These are phyloP conservation scores for Carduelis carduelis DNA, from an alignment of 2,797 vertebrate genomes.

Conservation along the genomic window DNA sequence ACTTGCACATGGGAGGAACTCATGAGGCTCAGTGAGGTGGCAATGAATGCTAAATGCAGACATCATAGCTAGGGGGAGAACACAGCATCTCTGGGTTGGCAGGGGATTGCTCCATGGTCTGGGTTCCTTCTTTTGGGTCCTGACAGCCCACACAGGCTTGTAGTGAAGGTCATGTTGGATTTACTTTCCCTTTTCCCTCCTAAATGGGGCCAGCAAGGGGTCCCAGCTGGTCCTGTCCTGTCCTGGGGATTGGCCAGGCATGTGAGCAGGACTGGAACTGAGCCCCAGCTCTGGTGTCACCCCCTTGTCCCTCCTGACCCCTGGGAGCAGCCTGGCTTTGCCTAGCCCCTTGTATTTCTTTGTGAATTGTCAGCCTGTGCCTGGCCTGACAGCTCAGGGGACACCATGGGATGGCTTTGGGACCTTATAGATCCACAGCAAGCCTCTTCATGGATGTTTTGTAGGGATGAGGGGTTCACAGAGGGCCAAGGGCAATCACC, in stretches of 20 bases:
- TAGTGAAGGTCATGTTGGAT: neutral
- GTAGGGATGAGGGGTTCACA: neutral
- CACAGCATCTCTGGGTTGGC: neutral
- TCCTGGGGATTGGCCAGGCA: neutral
- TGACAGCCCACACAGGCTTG: neutral
- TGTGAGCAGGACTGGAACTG: accelerated
- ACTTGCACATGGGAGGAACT: conserved; percentile 14
- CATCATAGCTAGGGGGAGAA: neutral
- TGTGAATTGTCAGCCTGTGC: neutral
- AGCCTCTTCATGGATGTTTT: neutral
- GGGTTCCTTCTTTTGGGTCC: neutral
- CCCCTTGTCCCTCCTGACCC: neutral
- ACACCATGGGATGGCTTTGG: neutral
- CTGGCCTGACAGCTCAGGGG: neutral
- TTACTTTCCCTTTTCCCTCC: neutral
- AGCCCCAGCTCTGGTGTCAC: neutral
- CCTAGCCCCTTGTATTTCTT: accelerated
- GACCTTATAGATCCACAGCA: neutral
- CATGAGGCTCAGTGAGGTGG: neutral
- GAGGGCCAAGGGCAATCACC: neutral
- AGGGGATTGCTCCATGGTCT: neutral
- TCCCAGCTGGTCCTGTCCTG: neutral
- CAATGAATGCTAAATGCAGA: conserved; percentile 47
- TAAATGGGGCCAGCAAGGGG: neutral
- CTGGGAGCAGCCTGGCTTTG: neutral